Base-by-base conservation (phyloP, 2,888 invertebrate genomes). In the Dusona sp. region DNA sequence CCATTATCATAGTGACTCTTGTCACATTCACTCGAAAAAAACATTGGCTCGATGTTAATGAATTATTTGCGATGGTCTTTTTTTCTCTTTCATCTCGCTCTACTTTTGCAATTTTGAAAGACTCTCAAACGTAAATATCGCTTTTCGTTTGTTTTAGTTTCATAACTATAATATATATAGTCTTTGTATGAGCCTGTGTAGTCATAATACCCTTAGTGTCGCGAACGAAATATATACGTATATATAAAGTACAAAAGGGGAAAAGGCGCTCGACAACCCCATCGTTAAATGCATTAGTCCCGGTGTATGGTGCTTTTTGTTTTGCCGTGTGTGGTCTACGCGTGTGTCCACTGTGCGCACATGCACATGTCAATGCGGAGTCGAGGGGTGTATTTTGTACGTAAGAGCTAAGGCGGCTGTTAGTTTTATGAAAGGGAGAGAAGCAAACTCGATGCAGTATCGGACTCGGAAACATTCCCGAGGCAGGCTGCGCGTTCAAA, bases 241-340 rank as follows among this genome's bases (percentile, higher is more conserved):
- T 51, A 8, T n/a, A 7, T 57, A 67, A 80, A 77, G 38, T 64
- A 42, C 22, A 9, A 7, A 57, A 84, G 78, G 81, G 79, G 79
- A 77, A 79, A 79, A 74, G 68, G 75, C 78, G 29, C 65, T 54
- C 29, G 45, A 54, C 75, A 87, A 87, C 82, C 82, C 86, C 65
- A 82, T 84, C 84, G 86, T 84, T 87, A 84, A 87, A 70, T 82
- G 84, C 84, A 84, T 87, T 87, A 87, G 86, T 82, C 81, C 79
- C 81, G 48, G 3, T 70, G 51, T 29, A 61, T 22, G 61, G 45
- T 51, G 68, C 51, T 45, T 81, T 65, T 77, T 48, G 81, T 64
- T 54, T 45, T 67, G 79, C 78, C 38, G 67, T 54, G 45, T 19
- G 33, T 48, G 54, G 22, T 36, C 38, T 67, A 25, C 45, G 57